These are phyloP conservation scores for Podargus strigoides DNA, from an alignment of 2,797 vertebrate genomes.

Conservation along the genomic window DNA sequence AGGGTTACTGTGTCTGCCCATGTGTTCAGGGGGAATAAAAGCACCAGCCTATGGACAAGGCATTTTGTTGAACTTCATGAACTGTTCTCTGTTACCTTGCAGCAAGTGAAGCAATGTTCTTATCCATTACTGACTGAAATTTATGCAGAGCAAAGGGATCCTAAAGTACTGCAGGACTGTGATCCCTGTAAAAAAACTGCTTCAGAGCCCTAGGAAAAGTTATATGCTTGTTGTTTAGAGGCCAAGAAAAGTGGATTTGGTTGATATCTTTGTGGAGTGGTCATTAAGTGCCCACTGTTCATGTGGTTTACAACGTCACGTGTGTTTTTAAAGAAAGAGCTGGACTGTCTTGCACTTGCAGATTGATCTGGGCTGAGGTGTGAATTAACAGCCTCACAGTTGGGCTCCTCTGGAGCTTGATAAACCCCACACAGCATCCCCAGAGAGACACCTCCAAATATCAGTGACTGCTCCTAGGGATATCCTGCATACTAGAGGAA, in stretches of 20 bases:
- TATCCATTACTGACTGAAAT: not conserved
- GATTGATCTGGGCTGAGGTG: not conserved
- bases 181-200: not conserved
- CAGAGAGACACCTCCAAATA: not conserved
- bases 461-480: not conserved
- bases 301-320: accelerated
- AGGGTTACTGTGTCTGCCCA: not conserved
- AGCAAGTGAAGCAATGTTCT: not conserved
- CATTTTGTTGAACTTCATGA: not conserved
- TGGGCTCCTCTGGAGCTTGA: not conserved
- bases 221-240: not conserved
- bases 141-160: not conserved
- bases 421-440: not conserved
- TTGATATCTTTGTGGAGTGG: not conserved
- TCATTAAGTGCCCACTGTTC: not conserved
- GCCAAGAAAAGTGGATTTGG: not conserved
- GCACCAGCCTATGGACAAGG: not conserved
- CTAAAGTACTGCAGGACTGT: not conserved
- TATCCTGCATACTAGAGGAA: not conserved
- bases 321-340: not conserved
- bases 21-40: not conserved
- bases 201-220: not conserved
- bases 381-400: not conserved
- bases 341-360: not conserved
- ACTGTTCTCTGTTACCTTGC: not conserved